phyloP scores from a whole-genome alignment of 2,888 invertebrate species.

The Epinotia ramella region DNA sequence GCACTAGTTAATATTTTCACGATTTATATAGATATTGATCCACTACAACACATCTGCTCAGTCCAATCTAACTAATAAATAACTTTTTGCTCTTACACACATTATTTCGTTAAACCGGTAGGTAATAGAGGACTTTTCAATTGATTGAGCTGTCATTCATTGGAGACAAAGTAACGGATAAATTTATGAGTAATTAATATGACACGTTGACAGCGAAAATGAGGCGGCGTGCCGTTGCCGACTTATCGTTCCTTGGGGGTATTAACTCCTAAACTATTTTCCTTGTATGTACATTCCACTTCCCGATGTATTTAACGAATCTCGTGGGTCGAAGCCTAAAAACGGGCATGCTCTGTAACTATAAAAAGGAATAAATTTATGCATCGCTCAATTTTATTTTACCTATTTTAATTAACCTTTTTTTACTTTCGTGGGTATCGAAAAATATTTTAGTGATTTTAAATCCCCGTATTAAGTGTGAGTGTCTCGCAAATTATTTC shows the following conservation, averaged over 20 bases:
- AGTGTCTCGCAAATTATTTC: too few relatives aligned
- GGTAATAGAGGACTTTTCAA: constrained; percentile 23
- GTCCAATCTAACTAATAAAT: neutral
- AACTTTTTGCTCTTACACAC: neutral
- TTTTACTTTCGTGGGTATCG: too few relatives aligned
- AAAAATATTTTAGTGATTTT: too few relatives aligned
- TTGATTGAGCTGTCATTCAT: constrained; percentile 28
- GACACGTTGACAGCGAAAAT: constrained; percentile 44
- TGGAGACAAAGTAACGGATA: constrained; percentile 40
- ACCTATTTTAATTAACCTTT: too few relatives aligned
- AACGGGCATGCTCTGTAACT: too few relatives aligned
- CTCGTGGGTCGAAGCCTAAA: neutral
- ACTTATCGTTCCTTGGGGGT: constrained; percentile 40
- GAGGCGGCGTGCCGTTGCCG: constrained; percentile 30
- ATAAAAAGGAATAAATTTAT: too few relatives aligned
- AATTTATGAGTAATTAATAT: constrained; percentile 46
- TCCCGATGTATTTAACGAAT: constrained; percentile 24
- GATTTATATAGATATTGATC: neutral
- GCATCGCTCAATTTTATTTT: too few relatives aligned
- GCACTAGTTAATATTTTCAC: neutral
- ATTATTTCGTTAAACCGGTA: neutral
- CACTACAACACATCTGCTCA: neutral
- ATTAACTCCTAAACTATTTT: constrained; percentile 43
- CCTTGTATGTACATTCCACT: constrained; percentile 19
- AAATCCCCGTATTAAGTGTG: too few relatives aligned